Evolutionary conservation across 1,140 invertebrate species (phyloP).

Genomic region (Plutomurus gul): DNA sequence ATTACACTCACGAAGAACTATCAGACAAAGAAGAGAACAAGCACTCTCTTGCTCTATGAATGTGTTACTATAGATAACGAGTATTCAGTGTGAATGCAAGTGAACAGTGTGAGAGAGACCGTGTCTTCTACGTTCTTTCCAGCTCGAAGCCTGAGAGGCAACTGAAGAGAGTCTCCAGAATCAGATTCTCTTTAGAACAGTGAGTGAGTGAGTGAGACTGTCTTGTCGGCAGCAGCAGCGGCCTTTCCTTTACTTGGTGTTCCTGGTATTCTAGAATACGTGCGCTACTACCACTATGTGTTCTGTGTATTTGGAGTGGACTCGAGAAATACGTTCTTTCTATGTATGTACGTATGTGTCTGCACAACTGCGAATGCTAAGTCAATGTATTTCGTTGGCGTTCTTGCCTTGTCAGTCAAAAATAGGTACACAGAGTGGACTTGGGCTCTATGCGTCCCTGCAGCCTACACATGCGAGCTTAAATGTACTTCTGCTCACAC

Average conservation of each 20-base stretch:
- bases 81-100: too few relatives aligned
- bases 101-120: too few relatives aligned
- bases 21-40: too few relatives aligned
- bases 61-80: too few relatives aligned
- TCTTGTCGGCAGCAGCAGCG: background rate
- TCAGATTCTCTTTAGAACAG: background rate
- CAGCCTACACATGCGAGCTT: background rate
- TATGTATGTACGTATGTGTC: too few relatives aligned
- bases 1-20: too few relatives aligned
- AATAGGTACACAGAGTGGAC: too few relatives aligned
- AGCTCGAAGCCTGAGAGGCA: constrained; percentile 41
- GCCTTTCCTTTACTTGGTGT: background rate
- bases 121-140: background rate
- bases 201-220: background rate
- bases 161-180: constrained; percentile 36
- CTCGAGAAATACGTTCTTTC: too few relatives aligned
- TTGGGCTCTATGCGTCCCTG: background rate
- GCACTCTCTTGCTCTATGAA: too few relatives aligned
- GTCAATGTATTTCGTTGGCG: background rate
- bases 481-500: background rate
- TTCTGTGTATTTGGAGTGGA: background rate
- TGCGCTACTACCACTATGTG: too few relatives aligned
- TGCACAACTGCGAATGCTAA: background rate
- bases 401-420: background rate
- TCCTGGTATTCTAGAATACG: too few relatives aligned